Evolutionary conservation across 2,888 invertebrate species (phyloP).

Genomic region (Lycophotia porphyrea): DNA sequence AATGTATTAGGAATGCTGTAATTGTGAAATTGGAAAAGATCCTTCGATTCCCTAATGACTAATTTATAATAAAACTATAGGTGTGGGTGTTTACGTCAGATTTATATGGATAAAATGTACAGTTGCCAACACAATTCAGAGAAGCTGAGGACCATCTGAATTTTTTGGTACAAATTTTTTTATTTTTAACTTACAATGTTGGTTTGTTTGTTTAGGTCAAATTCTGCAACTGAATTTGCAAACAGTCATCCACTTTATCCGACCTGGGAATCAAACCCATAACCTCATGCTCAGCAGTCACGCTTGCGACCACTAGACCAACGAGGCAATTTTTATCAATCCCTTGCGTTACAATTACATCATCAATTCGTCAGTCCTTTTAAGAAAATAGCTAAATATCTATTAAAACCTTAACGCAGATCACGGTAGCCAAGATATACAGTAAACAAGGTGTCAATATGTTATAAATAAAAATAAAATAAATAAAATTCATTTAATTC

Average conservation of each 20-base stretch:
- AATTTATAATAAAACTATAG: conserved; percentile 1
- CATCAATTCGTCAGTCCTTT: not conserved
- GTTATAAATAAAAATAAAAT: conserved; percentile 30
- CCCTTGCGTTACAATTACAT: not conserved
- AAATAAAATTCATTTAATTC: no score
- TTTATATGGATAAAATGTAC: conserved; percentile 2
- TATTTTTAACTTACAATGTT: no score
- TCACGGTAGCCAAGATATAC: conserved; percentile 7
- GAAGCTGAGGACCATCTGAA: not conserved
- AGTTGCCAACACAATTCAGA: conserved; percentile 6
- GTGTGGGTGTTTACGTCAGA: not conserved
- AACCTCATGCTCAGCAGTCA: not conserved
- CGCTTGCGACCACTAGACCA: not conserved
- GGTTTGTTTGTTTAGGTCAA: no score
- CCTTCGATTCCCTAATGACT: conserved; percentile 7
- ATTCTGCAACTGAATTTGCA: no score
- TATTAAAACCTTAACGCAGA: no score
- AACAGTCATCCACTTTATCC: not conserved
- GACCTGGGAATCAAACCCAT: not conserved
- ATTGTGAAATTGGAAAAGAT: conserved; percentile 14
- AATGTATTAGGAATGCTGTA: not conserved
- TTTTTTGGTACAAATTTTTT: not conserved
- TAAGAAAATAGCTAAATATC: not conserved
- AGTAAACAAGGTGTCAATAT: conserved; percentile 26
- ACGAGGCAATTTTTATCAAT: not conserved